Evolutionary conservation across 1,140 invertebrate genomes (phyloP), one percentile per base, ranked within the genome.

Genomic region (Drosophila sp.): DNA sequence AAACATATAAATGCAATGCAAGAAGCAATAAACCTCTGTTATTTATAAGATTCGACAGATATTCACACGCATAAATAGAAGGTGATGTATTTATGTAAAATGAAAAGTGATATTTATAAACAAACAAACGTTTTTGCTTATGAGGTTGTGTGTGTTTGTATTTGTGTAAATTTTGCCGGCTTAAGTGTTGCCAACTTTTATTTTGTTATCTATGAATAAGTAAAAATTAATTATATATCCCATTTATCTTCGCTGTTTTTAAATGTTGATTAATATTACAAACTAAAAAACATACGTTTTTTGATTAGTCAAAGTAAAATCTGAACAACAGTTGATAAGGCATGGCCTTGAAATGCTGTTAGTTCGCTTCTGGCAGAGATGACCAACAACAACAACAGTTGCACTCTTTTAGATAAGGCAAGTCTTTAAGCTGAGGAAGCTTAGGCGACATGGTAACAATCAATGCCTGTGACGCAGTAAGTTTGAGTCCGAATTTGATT

Each of bases 391-490:
- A 43, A 5, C 40, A 18, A n/a, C 14, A 32, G 45, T 25, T 46
- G 21, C 25, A 46, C 45, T 46, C 9, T 25, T 46, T 9, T n/a
- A 50, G 46, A 50, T 50, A 48, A 48, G 4, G 21, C 5, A 7
- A 48, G 8, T 48, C 21, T 48, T 38, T 38, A 8, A 9, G 46
- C 1, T 32, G 3, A 50, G 46, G 21, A 48, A 11, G 14, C 8
- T 7, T 11, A 32, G 34, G 29, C 43, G 51, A 72, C 69, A 27
- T 72, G 62, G 51, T 45, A 70, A 29, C 27, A 29, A 13, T 13
- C 54, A 45, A 53, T 63, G 8, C 5, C 6, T 34, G 25, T 43
- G 59, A 51, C 59, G 59, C 18, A 54, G 21, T 21, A 21, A 21
- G 21, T 4, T 21, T 4, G 21, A 21, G 25, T 27, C 29, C 29